phyloP scores from a whole-genome alignment of 2,888 invertebrate genomes.

The Idaea straminata region DNA sequence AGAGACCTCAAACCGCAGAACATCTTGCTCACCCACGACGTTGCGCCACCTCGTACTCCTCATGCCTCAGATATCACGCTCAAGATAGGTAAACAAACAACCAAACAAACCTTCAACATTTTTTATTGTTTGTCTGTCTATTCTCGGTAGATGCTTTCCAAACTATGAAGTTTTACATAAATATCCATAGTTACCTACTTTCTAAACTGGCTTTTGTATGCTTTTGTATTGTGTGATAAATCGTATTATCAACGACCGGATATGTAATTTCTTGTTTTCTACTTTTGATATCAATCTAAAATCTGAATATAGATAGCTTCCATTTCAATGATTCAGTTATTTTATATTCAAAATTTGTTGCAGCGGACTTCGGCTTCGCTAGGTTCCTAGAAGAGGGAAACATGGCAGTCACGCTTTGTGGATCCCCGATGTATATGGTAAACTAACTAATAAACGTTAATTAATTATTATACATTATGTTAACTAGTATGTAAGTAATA shows the following conservation, averaged over 20 bases:
- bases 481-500: not conserved
- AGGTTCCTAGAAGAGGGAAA: constrained; percentile 98
- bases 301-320: not conserved
- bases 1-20: constrained; percentile 99
- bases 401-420: constrained; percentile 99
- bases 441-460: constrained; percentile 32
- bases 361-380: constrained; percentile 99
- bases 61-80: constrained; percentile 91
- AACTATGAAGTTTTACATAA: too few relatives aligned
- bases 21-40: constrained; percentile 95
- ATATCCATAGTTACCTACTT: too few relatives aligned
- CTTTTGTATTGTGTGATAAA: not conserved
- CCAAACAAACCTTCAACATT: too few relatives aligned
- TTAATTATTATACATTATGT: not conserved
- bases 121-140: too few relatives aligned
- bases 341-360: constrained; percentile 38
- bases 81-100: constrained; percentile 89
- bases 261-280: not conserved
- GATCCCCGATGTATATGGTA: constrained; percentile 99
- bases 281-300: not conserved
- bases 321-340: constrained; percentile 5
- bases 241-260: not conserved
- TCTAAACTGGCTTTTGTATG: not conserved
- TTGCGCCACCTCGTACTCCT: constrained; percentile 80
- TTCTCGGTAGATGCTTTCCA: too few relatives aligned